Evolutionary conservation across 2,113 vertebrate species (phyloP).

Genomic region (Phrynosoma platyrhinos): DNA sequence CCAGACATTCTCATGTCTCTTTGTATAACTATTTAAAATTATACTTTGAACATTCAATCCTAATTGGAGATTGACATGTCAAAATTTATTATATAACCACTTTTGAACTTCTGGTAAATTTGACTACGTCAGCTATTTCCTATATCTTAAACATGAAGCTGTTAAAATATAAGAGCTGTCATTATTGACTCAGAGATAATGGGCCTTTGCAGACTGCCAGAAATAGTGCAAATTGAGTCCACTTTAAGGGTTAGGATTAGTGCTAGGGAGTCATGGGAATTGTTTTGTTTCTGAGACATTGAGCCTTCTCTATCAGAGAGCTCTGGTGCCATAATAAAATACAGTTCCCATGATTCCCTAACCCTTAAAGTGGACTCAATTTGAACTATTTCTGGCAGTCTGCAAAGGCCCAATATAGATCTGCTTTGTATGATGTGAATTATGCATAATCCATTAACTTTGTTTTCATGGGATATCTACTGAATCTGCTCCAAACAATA

Average conservation of each 20-base stretch:
- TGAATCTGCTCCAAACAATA: background rate
- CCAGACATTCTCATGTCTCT: background rate
- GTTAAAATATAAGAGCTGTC: slow-evolving; percentile 36
- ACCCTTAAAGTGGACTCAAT: too few species aligned
- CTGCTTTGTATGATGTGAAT: background rate
- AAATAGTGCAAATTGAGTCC: too few species aligned
- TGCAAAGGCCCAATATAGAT: too few species aligned
- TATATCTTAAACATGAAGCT: slow-evolving; percentile 30
- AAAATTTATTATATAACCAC: background rate
- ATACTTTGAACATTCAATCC: background rate
- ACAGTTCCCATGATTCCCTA: too few species aligned
- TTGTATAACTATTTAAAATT: background rate
- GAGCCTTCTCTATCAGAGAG: too few species aligned
- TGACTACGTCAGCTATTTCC: slow-evolving; percentile 38
- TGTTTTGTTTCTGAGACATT: too few species aligned
- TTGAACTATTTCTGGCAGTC: too few species aligned
- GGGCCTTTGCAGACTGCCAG: too few species aligned
- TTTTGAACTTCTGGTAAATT: background rate
- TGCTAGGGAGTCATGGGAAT: too few species aligned
- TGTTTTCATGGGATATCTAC: slow-evolving; percentile 7
- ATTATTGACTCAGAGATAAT: background rate
- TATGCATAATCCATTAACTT: background rate
- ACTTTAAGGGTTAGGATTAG: too few species aligned
- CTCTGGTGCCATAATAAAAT: too few species aligned
- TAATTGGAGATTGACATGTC: background rate